Evolutionary conservation across 2,113 vertebrate genomes (phyloP).

Genomic region (Corvus moneduloides): DNA sequence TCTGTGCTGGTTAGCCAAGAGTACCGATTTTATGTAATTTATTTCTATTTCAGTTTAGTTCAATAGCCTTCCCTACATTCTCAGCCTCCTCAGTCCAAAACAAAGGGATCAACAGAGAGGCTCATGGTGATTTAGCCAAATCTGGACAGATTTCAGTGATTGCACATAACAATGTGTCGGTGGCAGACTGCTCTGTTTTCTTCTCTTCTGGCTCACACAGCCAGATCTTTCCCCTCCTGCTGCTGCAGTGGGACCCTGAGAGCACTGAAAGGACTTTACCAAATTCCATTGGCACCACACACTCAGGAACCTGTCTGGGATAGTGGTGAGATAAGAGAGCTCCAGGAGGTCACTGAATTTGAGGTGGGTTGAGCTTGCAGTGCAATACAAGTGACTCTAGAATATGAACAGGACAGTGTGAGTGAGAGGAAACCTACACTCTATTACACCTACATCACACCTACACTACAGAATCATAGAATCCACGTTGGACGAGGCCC

Average conservation of each 20-base stretch:
- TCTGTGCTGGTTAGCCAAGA: not conserved
- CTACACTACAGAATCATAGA: no score
- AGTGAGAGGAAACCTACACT: not conserved
- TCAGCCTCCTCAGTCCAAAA: not conserved
- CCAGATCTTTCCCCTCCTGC: not conserved
- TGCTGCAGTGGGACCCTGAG: not conserved
- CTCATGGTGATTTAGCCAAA: not conserved
- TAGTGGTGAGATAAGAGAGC: not conserved
- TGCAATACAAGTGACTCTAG: not conserved
- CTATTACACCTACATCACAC: accelerated
- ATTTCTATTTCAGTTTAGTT: not conserved
- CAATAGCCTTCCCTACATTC: not conserved
- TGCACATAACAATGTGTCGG: accelerated
- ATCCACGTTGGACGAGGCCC: not conserved
- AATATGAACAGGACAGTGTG: not conserved
- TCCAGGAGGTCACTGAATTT: accelerated
- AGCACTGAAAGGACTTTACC: not conserved
- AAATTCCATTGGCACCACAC: not conserved
- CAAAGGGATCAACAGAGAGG: not conserved
- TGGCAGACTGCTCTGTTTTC: not conserved
- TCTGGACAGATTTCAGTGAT: accelerated
- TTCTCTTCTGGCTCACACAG: not conserved
- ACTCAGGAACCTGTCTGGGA: not conserved
- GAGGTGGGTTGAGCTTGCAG: not conserved
- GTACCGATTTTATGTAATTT: not conserved